These are phyloP conservation scores for Chalcosyrphus nemorum DNA, from an alignment of 2,888 invertebrate species.

Conservation along the genomic window DNA sequence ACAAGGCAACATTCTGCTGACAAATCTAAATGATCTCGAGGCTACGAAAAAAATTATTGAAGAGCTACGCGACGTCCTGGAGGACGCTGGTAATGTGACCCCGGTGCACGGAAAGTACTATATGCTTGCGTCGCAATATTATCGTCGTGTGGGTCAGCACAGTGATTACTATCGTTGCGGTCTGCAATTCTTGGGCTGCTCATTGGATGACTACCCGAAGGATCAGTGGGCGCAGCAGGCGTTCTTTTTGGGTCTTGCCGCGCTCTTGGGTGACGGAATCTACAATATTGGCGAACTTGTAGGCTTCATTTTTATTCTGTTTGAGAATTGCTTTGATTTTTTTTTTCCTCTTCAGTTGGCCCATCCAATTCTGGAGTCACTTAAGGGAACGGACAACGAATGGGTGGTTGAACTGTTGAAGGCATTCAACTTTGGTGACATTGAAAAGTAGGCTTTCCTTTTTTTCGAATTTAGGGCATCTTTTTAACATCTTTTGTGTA, in stretches of 20 bases:
- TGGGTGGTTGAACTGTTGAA: conserved; percentile 94
- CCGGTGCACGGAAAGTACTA: conserved; percentile 97
- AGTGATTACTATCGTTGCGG: conserved; percentile 98
- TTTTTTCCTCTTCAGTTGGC: conserved; percentile 86
- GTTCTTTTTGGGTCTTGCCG: conserved; percentile 95
- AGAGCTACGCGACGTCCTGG: conserved; percentile 91
- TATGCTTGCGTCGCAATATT: conserved; percentile 95
- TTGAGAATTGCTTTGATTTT: not conserved
- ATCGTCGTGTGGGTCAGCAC: conserved; percentile 91
- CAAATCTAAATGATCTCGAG: conserved; percentile 90
- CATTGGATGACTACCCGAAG: conserved; percentile 86
- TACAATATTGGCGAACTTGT: conserved; percentile 98
- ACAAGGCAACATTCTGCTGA: conserved; percentile 90
- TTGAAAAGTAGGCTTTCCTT: conserved; percentile 79
- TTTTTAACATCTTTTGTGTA: too few species aligned
- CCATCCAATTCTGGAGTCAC: conserved; percentile 94
- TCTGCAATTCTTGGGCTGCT: conserved; percentile 91
- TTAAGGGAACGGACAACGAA: conserved; percentile 90
- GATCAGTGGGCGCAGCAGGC: conserved; percentile 90
- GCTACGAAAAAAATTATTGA: conserved; percentile 93
- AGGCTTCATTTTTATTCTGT: too few species aligned
- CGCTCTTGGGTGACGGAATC: conserved; percentile 95
- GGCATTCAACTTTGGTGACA: conserved; percentile 94
- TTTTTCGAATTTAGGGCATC: not conserved
- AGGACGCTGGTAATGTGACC: conserved; percentile 95